These are phyloP conservation scores for Anagrus nilaparvatae DNA, from an alignment of 1,140 invertebrate genomes.

Conservation along the genomic window DNA sequence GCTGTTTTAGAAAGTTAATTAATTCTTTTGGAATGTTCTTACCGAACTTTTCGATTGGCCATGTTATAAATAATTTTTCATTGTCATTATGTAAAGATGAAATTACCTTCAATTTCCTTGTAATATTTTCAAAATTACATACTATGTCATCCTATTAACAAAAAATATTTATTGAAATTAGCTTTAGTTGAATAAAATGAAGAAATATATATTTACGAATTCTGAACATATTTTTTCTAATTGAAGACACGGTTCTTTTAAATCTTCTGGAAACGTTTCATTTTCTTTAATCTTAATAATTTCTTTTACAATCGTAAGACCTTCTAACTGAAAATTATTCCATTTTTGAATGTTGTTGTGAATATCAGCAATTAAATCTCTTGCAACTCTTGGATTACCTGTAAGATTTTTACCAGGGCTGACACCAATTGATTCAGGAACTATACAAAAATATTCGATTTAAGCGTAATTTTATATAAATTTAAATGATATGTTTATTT, in stretches of 20 bases:
- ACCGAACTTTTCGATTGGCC: slow-evolving; percentile 27
- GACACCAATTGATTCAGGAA: too few relatives aligned
- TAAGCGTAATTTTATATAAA: too few relatives aligned
- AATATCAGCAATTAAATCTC: slow-evolving; percentile 28
- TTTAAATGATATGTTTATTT: too few relatives aligned
- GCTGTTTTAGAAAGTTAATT: background rate
- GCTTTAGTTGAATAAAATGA: background rate
- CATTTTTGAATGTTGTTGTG: slow-evolving; percentile 30
- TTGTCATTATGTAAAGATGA: slow-evolving; percentile 15
- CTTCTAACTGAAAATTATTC: slow-evolving; percentile 26
- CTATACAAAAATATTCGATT: too few relatives aligned
- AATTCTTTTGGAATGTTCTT: slow-evolving; percentile 4
- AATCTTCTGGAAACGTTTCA: slow-evolving; percentile 17
- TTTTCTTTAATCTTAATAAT: slow-evolving; percentile 23
- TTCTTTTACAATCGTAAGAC: slow-evolving; percentile 22
- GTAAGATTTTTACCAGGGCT: slow-evolving; percentile 32
- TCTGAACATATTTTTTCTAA: slow-evolving; percentile 23
- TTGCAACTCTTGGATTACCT: slow-evolving; percentile 24
- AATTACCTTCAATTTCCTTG: slow-evolving; percentile 21
- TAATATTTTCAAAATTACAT: slow-evolving; percentile 19
- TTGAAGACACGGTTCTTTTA: slow-evolving; percentile 25
- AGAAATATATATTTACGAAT: slow-evolving; percentile 18
- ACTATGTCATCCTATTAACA: slow-evolving; percentile 25
- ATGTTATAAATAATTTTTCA: slow-evolving; percentile 26
- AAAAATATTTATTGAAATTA: slow-evolving; percentile 4